Evolutionary conservation across 1,140 invertebrate species (phyloP).

Genomic region (Tribolium madens): DNA sequence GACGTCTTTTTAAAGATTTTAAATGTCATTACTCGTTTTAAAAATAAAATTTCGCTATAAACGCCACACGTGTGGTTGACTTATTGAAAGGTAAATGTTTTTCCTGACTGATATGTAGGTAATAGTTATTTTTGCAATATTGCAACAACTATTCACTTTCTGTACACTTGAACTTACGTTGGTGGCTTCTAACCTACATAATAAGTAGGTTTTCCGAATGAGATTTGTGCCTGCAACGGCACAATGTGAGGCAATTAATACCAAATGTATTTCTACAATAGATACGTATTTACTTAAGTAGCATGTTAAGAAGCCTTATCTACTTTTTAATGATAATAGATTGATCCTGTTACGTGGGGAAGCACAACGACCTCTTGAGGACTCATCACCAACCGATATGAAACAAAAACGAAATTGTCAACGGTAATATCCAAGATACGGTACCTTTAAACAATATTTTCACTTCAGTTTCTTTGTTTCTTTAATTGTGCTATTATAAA

Average conservation of each 20-base stretch:
- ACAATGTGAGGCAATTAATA: background rate
- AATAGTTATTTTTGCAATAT: conserved; percentile 5
- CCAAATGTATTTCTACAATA: background rate
- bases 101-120: background rate
- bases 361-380: conserved; percentile 20
- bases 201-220: conserved; percentile 36
- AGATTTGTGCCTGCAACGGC: conserved; percentile 16
- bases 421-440: background rate
- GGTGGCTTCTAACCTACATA: conserved; percentile 27
- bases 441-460: conserved; percentile 12
- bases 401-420: background rate
- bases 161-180: conserved; percentile 28
- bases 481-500: conserved; percentile 3
- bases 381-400: background rate
- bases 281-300: background rate
- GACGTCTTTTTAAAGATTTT: conserved; percentile 10
- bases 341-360: conserved; percentile 13
- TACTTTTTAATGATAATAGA: conserved; percentile 17
- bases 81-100: background rate
- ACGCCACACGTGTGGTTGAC: background rate
- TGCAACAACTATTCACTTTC: conserved; percentile 28
- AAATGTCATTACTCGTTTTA: background rate
- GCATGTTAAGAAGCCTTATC: conserved; percentile 7
- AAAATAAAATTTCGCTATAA: background rate
- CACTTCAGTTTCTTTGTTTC: too few relatives aligned